Evolutionary conservation across 2,888 invertebrate species (phyloP).

Genomic region (Yponomeuta plumbellus): DNA sequence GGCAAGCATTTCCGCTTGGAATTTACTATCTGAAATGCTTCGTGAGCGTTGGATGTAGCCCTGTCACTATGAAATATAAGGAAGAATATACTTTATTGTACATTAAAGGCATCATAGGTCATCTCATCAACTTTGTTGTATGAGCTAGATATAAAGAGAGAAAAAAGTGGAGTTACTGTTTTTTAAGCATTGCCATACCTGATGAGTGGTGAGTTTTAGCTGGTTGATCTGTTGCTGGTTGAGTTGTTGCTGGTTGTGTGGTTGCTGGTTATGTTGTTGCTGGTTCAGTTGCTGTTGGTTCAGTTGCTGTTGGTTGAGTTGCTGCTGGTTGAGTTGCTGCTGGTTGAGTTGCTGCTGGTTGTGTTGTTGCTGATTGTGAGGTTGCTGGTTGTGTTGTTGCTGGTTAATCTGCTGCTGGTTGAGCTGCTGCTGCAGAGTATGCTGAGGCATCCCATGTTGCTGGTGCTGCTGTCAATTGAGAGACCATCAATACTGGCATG

Average conservation of each 20-base stretch:
- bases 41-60: no score
- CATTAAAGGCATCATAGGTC: no score
- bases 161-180: no score
- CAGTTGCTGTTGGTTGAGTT: conserved; percentile 17
- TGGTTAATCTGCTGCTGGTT: conserved; percentile 36
- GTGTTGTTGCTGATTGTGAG: conserved; percentile 24
- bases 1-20: no score
- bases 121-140: no score
- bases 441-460: conserved; percentile 31
- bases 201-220: conserved; percentile 55
- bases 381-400: conserved; percentile 51
- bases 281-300: conserved; percentile 44
- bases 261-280: conserved; percentile 30
- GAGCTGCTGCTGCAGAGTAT: conserved; percentile 25
- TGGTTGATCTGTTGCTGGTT: conserved; percentile 44
- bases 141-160: no score
- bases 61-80: no score
- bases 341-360: conserved; percentile 37
- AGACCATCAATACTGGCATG: no score
- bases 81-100: no score
- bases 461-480: conserved; percentile 16
- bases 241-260: conserved; percentile 21
- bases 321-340: conserved; percentile 49
- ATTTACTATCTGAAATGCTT: no score
- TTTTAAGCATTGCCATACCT: conserved; percentile 34